Conservation (phyloP, 2,797 vertebrate genomes). For the Enteromius afrohamiltoni region DNA sequence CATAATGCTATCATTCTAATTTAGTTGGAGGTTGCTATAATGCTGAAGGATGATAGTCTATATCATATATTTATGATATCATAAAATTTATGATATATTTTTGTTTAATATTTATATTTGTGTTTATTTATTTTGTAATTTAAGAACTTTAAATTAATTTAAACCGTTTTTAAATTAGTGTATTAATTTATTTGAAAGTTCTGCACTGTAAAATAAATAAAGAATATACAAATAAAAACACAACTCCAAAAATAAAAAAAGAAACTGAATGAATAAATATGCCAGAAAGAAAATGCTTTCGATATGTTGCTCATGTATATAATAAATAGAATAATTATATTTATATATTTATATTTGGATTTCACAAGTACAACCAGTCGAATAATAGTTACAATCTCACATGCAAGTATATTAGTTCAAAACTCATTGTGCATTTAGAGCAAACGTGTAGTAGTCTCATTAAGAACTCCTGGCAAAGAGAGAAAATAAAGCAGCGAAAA, state of each 20-base stretch:
- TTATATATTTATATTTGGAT: too few species aligned
- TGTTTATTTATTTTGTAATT: too few species aligned
- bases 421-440: not conserved
- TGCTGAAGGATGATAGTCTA: not conserved
- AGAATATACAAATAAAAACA: not conserved
- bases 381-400: not conserved
- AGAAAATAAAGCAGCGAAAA: conserved; percentile 9
- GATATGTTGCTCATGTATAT: not conserved
- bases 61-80: too few species aligned
- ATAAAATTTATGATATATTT: too few species aligned
- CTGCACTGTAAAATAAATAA: too few species aligned
- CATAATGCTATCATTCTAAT: not conserved
- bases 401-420: not conserved
- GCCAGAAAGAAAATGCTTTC: not conserved
- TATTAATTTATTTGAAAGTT: too few species aligned
- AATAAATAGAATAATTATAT: not conserved
- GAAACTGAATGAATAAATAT: not conserved
- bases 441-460: not conserved
- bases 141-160: too few species aligned
- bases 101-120: too few species aligned
- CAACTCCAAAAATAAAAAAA: not conserved
- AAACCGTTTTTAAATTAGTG: too few species aligned
- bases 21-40: not conserved
- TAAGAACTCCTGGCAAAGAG: conserved; percentile 12
- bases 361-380: not conserved